Base-by-base conservation (phyloP, 2,113 vertebrate species). In the Galbula dea region DNA sequence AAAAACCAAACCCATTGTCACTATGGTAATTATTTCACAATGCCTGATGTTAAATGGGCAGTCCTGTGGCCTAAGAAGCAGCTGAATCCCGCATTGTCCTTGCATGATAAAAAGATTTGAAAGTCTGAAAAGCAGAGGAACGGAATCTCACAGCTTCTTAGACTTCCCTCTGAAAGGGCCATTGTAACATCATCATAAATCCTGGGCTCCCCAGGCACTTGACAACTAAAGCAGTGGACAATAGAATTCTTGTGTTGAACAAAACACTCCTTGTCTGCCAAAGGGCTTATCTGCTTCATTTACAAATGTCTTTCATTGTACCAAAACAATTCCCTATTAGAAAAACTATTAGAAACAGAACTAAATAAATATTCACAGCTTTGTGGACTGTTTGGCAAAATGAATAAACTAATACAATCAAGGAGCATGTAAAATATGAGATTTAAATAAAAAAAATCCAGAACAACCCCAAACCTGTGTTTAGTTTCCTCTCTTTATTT, bases 261-360 rank as follows among this genome's bases (percentile, higher is more conserved):
- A 99, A 99, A 99, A 98, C 97, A 90, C 92, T 97, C 98, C 98
- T 99, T 99, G 98, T 99, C 97, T 97, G 90, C 96, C 97, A 97
- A 97, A 97, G 97, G 97, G 98, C 98, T 98, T 98, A 98, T 99
- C 98, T 98, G 97, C 97, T 98, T 98, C 98, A 99, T 99, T 99
- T 99, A 99, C 98, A 99, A 99, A 99, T 98, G 98, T 98, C 98
- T 98, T 97, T 98, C 98, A 97, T 99, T 99, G 98, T 98, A 97
- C 98, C 97, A 96, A 98, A 97, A 98, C 97, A 97, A 98, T 97
- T 98, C 97, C 96, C 94, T 96, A 97, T 98, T 98, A 98, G 98
- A 97, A 97, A 95, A 98, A 97, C 97, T 85, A 98, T 97, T 97
- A 98, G 97, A 94, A 98, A 98, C 96, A 97, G 96, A 97, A 97